phyloP scores from a whole-genome alignment of 2,113 vertebrate genomes.

The Caretta caretta region DNA sequence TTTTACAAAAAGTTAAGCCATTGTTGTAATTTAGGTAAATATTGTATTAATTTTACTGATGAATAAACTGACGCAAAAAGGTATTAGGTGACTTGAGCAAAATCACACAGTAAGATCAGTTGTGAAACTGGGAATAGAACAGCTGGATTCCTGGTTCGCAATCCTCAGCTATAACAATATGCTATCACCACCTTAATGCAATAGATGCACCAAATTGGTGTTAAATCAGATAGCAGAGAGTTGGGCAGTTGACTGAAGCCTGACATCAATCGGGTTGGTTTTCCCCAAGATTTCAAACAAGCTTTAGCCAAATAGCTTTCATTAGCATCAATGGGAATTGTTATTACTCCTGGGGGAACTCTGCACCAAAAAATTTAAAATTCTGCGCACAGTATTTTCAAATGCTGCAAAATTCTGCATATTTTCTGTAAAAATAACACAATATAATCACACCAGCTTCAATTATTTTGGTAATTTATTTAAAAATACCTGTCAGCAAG shows the following conservation, averaged over 20 bases:
- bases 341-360: too few relatives aligned
- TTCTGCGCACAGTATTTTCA: too few relatives aligned
- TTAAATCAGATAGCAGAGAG: neutral
- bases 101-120: too few relatives aligned
- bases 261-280: fast-evolving
- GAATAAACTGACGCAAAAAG: neutral
- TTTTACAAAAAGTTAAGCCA: too few relatives aligned
- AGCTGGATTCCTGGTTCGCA: neutral
- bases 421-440: too few relatives aligned
- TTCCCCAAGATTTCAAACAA: neutral
- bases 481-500: too few relatives aligned
- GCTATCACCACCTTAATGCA: neutral
- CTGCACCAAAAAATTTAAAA: too few relatives aligned
- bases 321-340: neutral
- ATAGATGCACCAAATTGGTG: neutral
- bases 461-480: too few relatives aligned
- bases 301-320: neutral
- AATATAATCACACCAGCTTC: too few relatives aligned
- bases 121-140: too few relatives aligned
- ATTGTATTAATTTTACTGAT: neutral
- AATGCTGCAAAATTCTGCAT: too few relatives aligned
- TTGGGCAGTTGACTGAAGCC: neutral
- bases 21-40: neutral
- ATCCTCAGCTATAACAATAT: neutral
- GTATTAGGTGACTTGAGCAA: too few relatives aligned